Evolutionary conservation across 1,140 invertebrate genomes (phyloP), one percentile per base, ranked within the genome.

Genomic region (Drosophila tristis): DNA sequence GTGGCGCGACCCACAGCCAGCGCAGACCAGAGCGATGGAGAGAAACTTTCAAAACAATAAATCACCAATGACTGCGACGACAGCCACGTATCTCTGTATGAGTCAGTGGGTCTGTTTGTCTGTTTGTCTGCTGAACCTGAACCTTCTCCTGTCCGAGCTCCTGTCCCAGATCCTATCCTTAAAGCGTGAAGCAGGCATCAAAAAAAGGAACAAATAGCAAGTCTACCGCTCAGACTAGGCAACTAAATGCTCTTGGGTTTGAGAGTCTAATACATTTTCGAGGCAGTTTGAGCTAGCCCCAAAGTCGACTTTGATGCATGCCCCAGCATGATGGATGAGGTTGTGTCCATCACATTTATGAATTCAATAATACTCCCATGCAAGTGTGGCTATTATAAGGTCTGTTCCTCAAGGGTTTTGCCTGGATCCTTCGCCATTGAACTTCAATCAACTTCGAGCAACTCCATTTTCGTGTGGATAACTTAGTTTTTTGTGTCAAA

Each of bases 21-120:
- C 26, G 11, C 39, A 23, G 29, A 49, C 42, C 42, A 43, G n/a
- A 53, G 60, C 31, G 43, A 56, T 53, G 45, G 31, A 48, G 49
- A 73, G 64, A 76, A 82, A 79, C 63, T 67, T 82, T 60, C 61
- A 67, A 66, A 65, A 79, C 86, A 89, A 87, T 87, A 89, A 87
- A 87, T 87, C 82, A 87, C 66, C 62, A 49, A 78, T 64, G 74
- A 59, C 78, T 72, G 65, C 78, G 76, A 84, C 80, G 72, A 79
- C 72, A 78, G 50, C 63, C 45, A 63, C 50, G 55, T 58, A 57
- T 74, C 50, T 50, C 53, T 64, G 45, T 20, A 25, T 44, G n/a
- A 44, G 48, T 61, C 47, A 26, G 31, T 51, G 11, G 23, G 23
- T 25, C 23, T 25, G 53, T 20, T 20, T 16, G 60, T 43, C 57